Evolutionary conservation across 2,113 vertebrate genomes (phyloP).

Genomic region (Prochilodus magdalenae): DNA sequence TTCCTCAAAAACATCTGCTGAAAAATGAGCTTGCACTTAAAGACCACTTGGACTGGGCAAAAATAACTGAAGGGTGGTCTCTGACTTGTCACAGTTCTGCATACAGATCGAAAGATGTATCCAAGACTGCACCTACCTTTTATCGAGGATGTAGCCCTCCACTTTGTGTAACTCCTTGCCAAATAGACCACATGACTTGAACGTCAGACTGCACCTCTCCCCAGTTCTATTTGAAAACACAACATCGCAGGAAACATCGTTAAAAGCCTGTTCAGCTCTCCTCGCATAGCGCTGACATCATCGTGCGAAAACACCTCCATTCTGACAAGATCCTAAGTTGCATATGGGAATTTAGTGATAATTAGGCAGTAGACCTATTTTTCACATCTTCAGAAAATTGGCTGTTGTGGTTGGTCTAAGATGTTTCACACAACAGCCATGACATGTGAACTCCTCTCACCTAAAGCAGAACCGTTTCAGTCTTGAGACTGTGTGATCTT

Average conservation of each 20-base stretch:
- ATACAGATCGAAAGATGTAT: too few species aligned
- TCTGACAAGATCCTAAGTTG: background rate
- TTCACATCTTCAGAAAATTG: background rate
- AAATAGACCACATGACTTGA: conserved; percentile 96
- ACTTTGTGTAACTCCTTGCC: conserved; percentile 98
- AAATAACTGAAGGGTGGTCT: too few species aligned
- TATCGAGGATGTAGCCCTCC: conserved; percentile 96
- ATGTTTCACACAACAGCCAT: background rate
- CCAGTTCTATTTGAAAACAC: conserved; percentile 84
- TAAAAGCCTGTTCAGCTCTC: background rate
- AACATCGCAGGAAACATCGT: background rate
- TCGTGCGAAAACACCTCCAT: background rate
- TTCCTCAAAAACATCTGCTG: too few species aligned
- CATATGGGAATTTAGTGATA: background rate
- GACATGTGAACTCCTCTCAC: background rate
- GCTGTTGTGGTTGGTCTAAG: background rate
- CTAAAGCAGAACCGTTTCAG: background rate
- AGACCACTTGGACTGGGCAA: too few species aligned
- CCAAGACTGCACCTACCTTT: conserved; percentile 81
- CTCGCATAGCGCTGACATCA: background rate
- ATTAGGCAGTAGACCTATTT: background rate
- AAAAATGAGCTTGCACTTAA: too few species aligned
- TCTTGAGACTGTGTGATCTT: background rate
- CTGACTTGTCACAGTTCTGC: too few species aligned
- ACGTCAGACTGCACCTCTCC: conserved; percentile 91